These are phyloP conservation scores for Erinaceus europaeus DNA, from an alignment of 2,113 vertebrate species.

Conservation along the genomic window DNA sequence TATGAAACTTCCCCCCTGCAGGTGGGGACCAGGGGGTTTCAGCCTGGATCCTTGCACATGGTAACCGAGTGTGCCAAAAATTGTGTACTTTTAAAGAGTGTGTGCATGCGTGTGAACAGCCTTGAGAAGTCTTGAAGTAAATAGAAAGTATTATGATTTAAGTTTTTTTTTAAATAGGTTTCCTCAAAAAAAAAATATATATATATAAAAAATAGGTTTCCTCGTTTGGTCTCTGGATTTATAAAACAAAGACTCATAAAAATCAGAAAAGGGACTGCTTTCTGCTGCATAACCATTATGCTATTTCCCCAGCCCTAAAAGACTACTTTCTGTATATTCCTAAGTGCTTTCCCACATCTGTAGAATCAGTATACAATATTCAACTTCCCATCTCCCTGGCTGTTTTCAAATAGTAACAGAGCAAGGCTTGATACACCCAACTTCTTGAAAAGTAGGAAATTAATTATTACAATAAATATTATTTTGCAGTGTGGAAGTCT, in stretches of 20 bases:
- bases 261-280: background rate
- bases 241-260: background rate
- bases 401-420: constrained; percentile 9
- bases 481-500: background rate
- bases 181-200: no score
- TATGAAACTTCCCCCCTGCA: no score
- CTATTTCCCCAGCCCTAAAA: constrained; percentile 19
- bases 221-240: background rate
- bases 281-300: background rate
- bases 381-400: background rate
- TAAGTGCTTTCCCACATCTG: constrained; percentile 13
- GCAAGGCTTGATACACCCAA: background rate
- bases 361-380: background rate
- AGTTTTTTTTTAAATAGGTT: constrained; percentile 18
- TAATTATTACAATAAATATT: background rate
- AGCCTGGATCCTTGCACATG: no score
- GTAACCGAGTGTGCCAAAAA: no score
- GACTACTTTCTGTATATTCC: no score
- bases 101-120: background rate
- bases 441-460: background rate
- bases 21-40: no score
- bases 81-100: background rate
- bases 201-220: no score
- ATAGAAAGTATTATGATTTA: background rate
- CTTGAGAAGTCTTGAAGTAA: background rate